Conservation (phyloP, 2,888 invertebrate species). For the Micoletzkya japonica region DNA sequence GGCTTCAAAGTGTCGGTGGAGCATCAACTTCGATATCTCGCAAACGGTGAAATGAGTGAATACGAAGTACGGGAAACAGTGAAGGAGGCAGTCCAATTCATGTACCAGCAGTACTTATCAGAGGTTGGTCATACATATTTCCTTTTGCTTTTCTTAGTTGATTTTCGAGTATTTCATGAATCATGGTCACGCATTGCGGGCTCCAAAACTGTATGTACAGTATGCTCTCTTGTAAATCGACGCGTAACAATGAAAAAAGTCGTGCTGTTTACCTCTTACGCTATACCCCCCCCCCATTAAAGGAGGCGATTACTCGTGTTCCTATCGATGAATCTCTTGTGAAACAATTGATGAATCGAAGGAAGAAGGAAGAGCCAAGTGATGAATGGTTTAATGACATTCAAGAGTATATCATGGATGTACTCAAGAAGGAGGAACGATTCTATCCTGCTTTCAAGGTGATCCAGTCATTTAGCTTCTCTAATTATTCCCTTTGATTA, state of each 20-base stretch:
- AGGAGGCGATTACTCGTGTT: conserved; percentile 72
- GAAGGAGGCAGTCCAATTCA: conserved; percentile 76
- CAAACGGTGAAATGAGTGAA: conserved; percentile 60
- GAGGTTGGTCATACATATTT: conserved; percentile 67
- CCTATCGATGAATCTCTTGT: conserved; percentile 73
- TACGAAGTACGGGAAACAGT: conserved; percentile 65
- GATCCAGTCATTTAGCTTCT: background rate
- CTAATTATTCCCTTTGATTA: too few species aligned
- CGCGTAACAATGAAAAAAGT: too few species aligned
- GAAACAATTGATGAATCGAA: conserved; percentile 71
- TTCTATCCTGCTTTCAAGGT: conserved; percentile 74
- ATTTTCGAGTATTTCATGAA: too few species aligned
- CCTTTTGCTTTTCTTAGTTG: too few species aligned
- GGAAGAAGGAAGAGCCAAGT: conserved; percentile 73
- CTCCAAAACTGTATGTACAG: too few species aligned
- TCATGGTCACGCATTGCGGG: too few species aligned
- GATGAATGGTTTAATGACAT: conserved; percentile 84
- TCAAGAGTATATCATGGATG: conserved; percentile 68
- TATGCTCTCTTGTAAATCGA: too few species aligned
- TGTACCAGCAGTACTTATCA: conserved; percentile 79
- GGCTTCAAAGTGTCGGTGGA: conserved; percentile 72
- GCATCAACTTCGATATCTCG: conserved; percentile 70
- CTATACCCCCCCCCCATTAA: background rate
- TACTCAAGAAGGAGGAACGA: conserved; percentile 70
- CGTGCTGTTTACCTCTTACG: conserved; percentile 5